Evolutionary conservation across 2,797 vertebrate species (phyloP).

Genomic region (Enteromius afrohamiltoni): DNA sequence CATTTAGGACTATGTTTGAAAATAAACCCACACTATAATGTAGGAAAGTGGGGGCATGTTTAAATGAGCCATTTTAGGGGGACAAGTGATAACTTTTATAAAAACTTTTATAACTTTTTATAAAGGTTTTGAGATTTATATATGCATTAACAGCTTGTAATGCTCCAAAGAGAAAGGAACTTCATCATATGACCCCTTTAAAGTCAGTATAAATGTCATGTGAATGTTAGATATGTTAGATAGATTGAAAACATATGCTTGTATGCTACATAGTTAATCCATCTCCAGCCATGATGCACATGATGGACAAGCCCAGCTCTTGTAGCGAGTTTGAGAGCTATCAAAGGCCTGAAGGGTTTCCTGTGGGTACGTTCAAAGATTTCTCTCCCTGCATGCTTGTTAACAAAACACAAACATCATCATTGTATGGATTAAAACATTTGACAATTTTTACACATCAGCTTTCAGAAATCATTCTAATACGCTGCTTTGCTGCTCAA

Average conservation of each 20-base stretch:
- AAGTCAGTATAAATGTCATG: neutral
- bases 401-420: neutral
- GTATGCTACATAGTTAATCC: constrained; percentile 70
- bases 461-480: neutral
- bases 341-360: constrained; percentile 81
- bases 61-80: no score
- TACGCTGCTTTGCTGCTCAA: neutral
- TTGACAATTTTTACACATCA: neutral
- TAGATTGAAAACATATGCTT: constrained; percentile 16
- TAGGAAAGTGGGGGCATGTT: no score
- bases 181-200: neutral
- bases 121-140: no score
- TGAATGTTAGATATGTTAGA: neutral
- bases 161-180: no score
- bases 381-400: constrained; percentile 6
- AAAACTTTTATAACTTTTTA: no score
- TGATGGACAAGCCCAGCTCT: constrained; percentile 83
- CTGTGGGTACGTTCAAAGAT: constrained; percentile 75
- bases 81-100: no score
- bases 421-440: neutral
- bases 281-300: constrained; percentile 81
- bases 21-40: no score
- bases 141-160: no score
- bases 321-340: constrained; percentile 82
- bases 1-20: no score